A percentile compares a stretch with the other conserved stretches of the same genome.
These are phyloP conservation scores for Hesperophylax magnus DNA, from an alignment of 1,140 invertebrate species.

Conservation along the genomic window DNA sequence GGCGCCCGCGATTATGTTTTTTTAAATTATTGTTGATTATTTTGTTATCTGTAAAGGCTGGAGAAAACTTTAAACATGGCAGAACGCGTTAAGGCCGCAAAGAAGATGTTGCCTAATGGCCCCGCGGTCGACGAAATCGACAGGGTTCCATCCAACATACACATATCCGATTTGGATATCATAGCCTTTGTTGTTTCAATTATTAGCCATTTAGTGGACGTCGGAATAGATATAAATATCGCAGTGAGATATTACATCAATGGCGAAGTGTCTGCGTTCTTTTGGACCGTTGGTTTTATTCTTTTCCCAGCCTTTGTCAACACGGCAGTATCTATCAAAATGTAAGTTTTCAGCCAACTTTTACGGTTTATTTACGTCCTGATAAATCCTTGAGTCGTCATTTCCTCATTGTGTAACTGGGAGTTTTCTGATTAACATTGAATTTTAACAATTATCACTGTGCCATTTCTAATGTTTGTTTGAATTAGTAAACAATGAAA, in stretches of 20 bases:
- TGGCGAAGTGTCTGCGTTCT: slow-evolving; percentile 70
- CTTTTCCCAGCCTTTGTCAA: slow-evolving; percentile 76
- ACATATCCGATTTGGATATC: slow-evolving; percentile 63
- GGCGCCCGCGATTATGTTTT: neutral
- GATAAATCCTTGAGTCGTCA: no score
- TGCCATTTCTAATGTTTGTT: no score
- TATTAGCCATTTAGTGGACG: slow-evolving; percentile 75
- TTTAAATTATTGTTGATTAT: neutral
- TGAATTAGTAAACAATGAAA: no score
- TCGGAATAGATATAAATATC: slow-evolving; percentile 76
- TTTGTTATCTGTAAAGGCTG: neutral
- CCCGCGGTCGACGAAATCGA: slow-evolving; percentile 64
- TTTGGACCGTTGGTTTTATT: slow-evolving; percentile 75
- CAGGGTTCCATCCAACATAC: slow-evolving; percentile 64
- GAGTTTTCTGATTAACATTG: no score
- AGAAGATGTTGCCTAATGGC: slow-evolving; percentile 42
- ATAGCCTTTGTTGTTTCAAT: slow-evolving; percentile 71
- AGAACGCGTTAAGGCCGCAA: slow-evolving; percentile 49
- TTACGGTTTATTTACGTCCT: slow-evolving; percentile 3
- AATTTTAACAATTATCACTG: no score
- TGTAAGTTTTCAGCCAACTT: slow-evolving; percentile 68
- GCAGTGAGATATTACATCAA: slow-evolving; percentile 72
- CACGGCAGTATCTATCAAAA: slow-evolving; percentile 75
- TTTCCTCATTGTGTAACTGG: no score
- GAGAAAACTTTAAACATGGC: slow-evolving; percentile 28